Percentiles rank a stretch among this genome's conserved stretches.
Evolutionary conservation across 1,140 invertebrate genomes (phyloP).

Genomic region (Triops cancriformis): DNA sequence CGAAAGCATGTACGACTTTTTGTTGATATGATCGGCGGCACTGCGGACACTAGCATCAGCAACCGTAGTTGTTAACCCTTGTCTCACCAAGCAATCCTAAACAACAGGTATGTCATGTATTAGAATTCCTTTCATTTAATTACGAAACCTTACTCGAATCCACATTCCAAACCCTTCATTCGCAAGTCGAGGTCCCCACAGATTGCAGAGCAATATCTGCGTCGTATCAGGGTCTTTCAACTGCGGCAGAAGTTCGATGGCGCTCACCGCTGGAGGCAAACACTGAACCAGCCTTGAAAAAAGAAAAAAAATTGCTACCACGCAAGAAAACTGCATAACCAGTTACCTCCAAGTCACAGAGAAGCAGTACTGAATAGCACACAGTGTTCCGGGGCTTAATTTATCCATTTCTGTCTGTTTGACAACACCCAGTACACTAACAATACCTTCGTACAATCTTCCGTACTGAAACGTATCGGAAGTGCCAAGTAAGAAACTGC

Average conservation of each 20-base stretch:
- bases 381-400: slow-evolving; percentile 57
- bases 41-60: slow-evolving; percentile 65
- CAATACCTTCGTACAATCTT: slow-evolving; percentile 70
- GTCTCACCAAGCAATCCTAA: slow-evolving; percentile 76
- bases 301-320: background rate
- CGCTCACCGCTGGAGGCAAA: slow-evolving; percentile 77
- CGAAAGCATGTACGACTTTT: slow-evolving; percentile 57
- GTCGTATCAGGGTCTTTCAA: slow-evolving; percentile 48
- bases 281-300: slow-evolving; percentile 55
- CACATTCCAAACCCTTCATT: slow-evolving; percentile 64
- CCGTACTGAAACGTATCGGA: slow-evolving; percentile 84
- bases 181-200: slow-evolving; percentile 63
- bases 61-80: slow-evolving; percentile 74
- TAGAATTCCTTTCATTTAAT: background rate
- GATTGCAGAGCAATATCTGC: slow-evolving; percentile 57
- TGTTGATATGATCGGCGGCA: slow-evolving; percentile 54
- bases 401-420: slow-evolving; percentile 51
- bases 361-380: slow-evolving; percentile 85
- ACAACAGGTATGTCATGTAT: too few relatives aligned
- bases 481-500: slow-evolving; percentile 83
- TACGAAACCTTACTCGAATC: slow-evolving; percentile 47
- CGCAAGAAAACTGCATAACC: background rate
- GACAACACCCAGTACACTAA: slow-evolving; percentile 64
- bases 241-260: slow-evolving; percentile 65
- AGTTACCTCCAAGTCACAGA: slow-evolving; percentile 68